Evolutionary conservation across 2,888 invertebrate species (phyloP).

Genomic region (Ctenicera cuprea): DNA sequence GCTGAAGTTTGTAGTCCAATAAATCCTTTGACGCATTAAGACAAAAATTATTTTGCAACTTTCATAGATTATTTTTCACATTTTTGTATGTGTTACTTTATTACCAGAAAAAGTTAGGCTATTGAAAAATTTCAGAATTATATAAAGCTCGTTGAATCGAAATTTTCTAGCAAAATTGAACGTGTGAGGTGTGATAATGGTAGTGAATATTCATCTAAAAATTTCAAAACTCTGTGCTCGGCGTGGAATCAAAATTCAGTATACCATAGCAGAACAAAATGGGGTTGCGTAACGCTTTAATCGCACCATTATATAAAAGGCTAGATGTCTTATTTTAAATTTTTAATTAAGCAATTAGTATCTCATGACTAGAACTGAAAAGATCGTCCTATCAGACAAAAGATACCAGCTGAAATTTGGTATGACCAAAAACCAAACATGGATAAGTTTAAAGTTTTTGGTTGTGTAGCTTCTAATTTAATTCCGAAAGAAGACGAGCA

Average conservation of each 20-base stretch:
- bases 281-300: constrained; percentile 19
- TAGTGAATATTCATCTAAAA: background rate
- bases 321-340: constrained; percentile 18
- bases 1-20: constrained; percentile 48
- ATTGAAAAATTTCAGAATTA: constrained; percentile 37
- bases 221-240: background rate
- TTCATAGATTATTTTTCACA: constrained; percentile 47
- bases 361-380: constrained; percentile 8
- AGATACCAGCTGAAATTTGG: constrained; percentile 17
- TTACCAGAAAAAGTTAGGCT: constrained; percentile 34
- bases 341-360: background rate
- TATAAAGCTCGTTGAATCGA: constrained; percentile 33
- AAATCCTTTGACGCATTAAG: constrained; percentile 34
- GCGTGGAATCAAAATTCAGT: background rate
- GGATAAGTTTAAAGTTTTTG: background rate
- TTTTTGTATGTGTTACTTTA: constrained; percentile 36
- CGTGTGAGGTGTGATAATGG: background rate
- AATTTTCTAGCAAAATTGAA: background rate
- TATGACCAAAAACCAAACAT: constrained; percentile 1
- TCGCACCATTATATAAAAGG: constrained; percentile 3
- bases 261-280: constrained; percentile 1
- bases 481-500: background rate
- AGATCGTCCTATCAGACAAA: constrained; percentile 37
- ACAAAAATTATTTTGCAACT: constrained; percentile 40
- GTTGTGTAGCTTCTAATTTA: background rate